These are phyloP conservation scores for Helobdella robusta DNA, from an alignment of 2,888 invertebrate genomes.

Conservation along the genomic window DNA sequence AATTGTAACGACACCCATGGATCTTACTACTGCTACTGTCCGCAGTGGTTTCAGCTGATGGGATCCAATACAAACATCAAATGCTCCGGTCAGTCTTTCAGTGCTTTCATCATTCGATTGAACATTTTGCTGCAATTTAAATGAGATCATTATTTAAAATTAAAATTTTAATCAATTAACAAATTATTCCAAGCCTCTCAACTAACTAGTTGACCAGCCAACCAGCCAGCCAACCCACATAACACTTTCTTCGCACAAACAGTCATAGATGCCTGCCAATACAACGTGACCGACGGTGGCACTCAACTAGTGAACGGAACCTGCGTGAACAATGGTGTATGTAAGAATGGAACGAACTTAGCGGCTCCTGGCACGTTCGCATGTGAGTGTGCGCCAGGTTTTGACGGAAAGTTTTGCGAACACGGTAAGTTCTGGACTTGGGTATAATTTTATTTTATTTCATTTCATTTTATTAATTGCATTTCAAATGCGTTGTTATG, in stretches of 20 bases:
- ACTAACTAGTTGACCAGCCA: no score
- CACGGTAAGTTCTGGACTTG: no score
- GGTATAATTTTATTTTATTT: no score
- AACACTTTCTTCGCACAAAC: no score
- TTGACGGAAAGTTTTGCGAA: constrained; percentile 7
- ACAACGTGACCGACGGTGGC: neutral
- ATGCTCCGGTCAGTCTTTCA: no score
- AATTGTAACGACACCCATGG: constrained; percentile 55
- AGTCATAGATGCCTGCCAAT: constrained; percentile 21
- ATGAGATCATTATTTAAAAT: neutral
- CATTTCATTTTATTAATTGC: no score
- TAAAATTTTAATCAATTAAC: no score
- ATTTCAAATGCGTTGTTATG: no score
- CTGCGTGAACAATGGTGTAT: constrained; percentile 15
- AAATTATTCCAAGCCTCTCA: no score
- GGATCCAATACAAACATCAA: neutral
- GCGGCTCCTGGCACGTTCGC: constrained; percentile 6
- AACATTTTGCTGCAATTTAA: no score
- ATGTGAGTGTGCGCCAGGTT: constrained; percentile 20
- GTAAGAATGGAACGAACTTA: constrained; percentile 12
- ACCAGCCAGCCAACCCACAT: no score
- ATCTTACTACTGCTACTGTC: constrained; percentile 64
- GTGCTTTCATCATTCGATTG: no score
- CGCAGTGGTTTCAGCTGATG: constrained; percentile 59
- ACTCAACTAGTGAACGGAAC: neutral